These are phyloP conservation scores for Chionodraco myersi DNA, from an alignment of 2,113 vertebrate species.

Conservation along the genomic window DNA sequence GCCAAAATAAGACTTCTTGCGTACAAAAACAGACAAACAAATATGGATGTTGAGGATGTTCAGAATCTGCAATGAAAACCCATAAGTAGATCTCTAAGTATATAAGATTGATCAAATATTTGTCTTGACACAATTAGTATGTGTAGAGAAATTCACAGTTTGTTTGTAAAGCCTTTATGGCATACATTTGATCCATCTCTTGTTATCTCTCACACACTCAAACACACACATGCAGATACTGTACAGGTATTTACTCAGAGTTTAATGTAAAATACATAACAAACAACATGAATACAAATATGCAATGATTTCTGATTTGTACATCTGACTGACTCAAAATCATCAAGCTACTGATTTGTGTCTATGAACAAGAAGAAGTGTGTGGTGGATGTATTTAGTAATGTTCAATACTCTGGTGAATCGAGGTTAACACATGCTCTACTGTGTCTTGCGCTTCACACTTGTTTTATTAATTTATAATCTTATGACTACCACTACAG, in stretches of 20 bases:
- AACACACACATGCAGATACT: neutral
- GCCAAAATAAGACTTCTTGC: neutral
- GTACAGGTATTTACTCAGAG: neutral
- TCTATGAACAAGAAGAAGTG: neutral
- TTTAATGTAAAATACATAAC: neutral
- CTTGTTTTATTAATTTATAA: neutral
- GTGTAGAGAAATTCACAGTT: neutral
- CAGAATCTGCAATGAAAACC: neutral
- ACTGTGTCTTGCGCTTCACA: neutral
- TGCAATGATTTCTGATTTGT: neutral
- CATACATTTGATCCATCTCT: neutral
- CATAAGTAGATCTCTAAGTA: neutral
- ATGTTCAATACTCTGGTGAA: neutral
- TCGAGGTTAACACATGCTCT: neutral
- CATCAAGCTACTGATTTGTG: constrained; percentile 11
- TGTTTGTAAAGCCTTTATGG: neutral
- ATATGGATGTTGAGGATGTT: neutral
- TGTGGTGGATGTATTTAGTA: neutral
- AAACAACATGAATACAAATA: neutral
- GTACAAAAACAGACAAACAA: neutral
- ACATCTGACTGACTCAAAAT: neutral
- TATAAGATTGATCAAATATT: neutral
- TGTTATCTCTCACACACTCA: neutral
- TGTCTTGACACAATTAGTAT: neutral
- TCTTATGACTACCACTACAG: neutral